Evolutionary conservation across 2,113 vertebrate species (phyloP), one percentile per base, ranked within the genome.

Genomic region (Clarias macrocephalus): DNA sequence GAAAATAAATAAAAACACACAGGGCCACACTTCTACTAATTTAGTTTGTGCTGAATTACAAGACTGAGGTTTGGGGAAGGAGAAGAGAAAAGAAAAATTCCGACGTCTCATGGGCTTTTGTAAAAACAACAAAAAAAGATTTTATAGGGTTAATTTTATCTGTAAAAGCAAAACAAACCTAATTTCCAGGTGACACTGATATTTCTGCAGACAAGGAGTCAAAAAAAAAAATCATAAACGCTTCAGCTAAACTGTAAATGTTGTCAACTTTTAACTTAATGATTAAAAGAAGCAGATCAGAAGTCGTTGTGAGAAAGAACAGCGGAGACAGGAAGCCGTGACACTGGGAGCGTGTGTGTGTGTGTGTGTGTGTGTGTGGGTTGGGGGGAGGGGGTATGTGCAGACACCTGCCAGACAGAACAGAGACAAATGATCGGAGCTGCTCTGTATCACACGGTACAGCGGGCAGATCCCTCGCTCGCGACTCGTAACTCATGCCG

Each of bases 401-500:
- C 62, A 48, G 85, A 16, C 62, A 21, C 75, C 84, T 63, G 73
- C 28, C 57, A 77, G 25, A 37, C 18, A 21, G 13, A 37, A 84
- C 54, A 18, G 30, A 83, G 62, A 90, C 70, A 21, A 57, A 65
- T 48, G 42, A 83, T 72, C 42, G 42, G 16, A 37, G 33, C 52
- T 85, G 86, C 72, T 56, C 13, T 48, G 63, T 42, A 86, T 60
- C 85, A 65, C 57, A 72, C 21, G 54, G 82, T 33, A 83, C 59
- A 60, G 54, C 70, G 33, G 76, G 33, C 52, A 12, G 70, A 70
- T 81, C 82, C 88, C 57, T 12, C 3, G 25, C 59, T 86, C 88
- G 65, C 63, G 81, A 56, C 84, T 86, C 52, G 57, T 63, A 87
- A 86, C 79, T 89, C 85, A 84, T 79, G 54, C 33, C n/a, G 68